A percentile compares a stretch with the other conserved stretches of the same genome.
These are phyloP conservation scores for Parnassius glacialis DNA, from an alignment of 2,888 invertebrate genomes.

Conservation along the genomic window DNA sequence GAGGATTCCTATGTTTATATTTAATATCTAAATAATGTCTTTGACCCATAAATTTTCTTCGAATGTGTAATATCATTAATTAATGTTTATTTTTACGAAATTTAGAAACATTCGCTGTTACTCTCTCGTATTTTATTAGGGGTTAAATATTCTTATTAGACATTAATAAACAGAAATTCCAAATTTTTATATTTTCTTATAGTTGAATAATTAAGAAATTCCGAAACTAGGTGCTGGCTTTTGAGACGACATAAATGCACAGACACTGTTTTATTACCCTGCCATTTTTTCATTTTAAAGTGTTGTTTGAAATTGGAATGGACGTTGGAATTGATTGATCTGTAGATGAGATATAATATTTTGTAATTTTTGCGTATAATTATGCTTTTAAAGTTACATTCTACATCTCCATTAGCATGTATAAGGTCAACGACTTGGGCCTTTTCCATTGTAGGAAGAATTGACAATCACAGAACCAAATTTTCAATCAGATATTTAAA, in stretches of 20 bases:
- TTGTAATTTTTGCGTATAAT: too few relatives aligned
- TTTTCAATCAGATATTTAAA: too few relatives aligned
- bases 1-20: slow-evolving; percentile 9
- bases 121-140: slow-evolving; percentile 1
- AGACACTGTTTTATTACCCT: slow-evolving; percentile 6
- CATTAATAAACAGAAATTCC: too few relatives aligned
- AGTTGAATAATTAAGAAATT: slow-evolving; percentile 1
- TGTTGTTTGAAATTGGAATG: too few relatives aligned
- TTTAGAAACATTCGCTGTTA: slow-evolving; percentile 15
- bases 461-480: too few relatives aligned
- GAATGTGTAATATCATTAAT: slow-evolving; percentile 18
- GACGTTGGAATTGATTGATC: too few relatives aligned
- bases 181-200: not conserved
- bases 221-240: not conserved
- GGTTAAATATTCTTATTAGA: not conserved
- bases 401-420: too few relatives aligned
- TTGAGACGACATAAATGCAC: slow-evolving; percentile 6
- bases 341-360: too few relatives aligned
- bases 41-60: slow-evolving; percentile 21
- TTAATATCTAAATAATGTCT: slow-evolving; percentile 18
- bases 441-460: too few relatives aligned
- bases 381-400: too few relatives aligned
- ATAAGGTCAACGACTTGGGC: too few relatives aligned
- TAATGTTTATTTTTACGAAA: slow-evolving; percentile 3
- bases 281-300: not conserved